Conservation (phyloP, 2,797 vertebrate genomes). For the Tokudaia muenninki region DNA sequence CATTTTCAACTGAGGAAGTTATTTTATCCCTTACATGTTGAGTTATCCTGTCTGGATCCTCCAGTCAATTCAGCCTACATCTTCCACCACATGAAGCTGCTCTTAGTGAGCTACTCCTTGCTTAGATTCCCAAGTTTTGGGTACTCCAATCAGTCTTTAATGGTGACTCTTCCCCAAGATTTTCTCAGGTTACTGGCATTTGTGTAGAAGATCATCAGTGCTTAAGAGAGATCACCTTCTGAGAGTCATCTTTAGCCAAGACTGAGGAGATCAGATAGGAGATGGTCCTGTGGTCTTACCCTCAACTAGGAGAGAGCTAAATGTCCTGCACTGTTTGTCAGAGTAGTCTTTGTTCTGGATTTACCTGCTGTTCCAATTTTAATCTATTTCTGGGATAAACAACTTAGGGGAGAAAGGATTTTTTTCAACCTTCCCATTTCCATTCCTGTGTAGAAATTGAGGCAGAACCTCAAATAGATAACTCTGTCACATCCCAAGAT, state of each 20-base stretch:
- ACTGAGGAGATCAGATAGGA: background rate
- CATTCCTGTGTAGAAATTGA: background rate
- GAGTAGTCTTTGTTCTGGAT: background rate
- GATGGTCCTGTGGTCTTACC: background rate
- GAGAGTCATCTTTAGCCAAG: background rate
- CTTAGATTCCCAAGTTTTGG: background rate
- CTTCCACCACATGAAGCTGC: background rate
- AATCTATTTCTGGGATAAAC: background rate
- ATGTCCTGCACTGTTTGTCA: background rate
- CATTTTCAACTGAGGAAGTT: constrained; percentile 1
- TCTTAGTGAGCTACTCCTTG: no score
- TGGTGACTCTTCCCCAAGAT: background rate
- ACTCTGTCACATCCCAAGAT: background rate
- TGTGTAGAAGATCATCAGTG: background rate
- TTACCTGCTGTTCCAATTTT: background rate
- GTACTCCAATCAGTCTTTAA: background rate
- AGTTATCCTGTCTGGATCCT: background rate
- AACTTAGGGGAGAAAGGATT: background rate
- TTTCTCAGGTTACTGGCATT: background rate
- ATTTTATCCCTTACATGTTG: background rate
- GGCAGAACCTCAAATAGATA: background rate
- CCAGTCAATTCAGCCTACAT: background rate
- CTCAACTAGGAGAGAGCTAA: background rate
- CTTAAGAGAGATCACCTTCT: background rate
- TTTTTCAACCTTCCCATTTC: background rate